Percentiles rank a stretch among this genome's conserved stretches.
These are phyloP conservation scores for Typhlichthys eigenmanni DNA, from an alignment of 2,797 vertebrate species.

Conservation along the genomic window DNA sequence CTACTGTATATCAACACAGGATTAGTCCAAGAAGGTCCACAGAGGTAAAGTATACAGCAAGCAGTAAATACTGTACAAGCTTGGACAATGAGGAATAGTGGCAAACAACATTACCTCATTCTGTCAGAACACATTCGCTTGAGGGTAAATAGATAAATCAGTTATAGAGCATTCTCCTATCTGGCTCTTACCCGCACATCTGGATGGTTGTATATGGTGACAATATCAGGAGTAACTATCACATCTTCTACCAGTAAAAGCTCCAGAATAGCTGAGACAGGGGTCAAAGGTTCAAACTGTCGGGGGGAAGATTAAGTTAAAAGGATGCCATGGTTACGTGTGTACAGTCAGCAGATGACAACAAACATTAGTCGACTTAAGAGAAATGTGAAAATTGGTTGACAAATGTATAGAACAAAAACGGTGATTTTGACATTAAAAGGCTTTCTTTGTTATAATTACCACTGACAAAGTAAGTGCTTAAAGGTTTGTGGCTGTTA, in stretches of 20 bases:
- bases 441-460: not conserved
- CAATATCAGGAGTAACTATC: constrained; percentile 77
- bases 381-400: not conserved
- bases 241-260: constrained; percentile 93
- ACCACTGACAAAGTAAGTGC: not conserved
- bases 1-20: constrained; percentile 16
- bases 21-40: constrained; percentile 22
- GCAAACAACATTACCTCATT: not conserved
- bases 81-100: not conserved
- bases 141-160: not conserved
- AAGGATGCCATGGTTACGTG: constrained; percentile 1
- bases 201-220: constrained; percentile 93
- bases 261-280: constrained; percentile 85
- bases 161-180: not conserved
- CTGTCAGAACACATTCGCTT: not conserved
- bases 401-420: too few species aligned
- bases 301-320: constrained; percentile 14
- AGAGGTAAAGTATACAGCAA: not conserved
- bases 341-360: constrained; percentile 6
- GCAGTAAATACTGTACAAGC: constrained; percentile 1
- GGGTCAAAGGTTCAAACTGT: constrained; percentile 79
- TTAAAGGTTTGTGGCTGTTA: too few species aligned
- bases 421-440: too few species aligned
- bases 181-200: constrained; percentile 78
- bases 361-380: too few species aligned